Percentiles rank a stretch among this genome's conserved stretches.
Conservation (phyloP, 2,888 invertebrate genomes). For the Catocala nupta region DNA sequence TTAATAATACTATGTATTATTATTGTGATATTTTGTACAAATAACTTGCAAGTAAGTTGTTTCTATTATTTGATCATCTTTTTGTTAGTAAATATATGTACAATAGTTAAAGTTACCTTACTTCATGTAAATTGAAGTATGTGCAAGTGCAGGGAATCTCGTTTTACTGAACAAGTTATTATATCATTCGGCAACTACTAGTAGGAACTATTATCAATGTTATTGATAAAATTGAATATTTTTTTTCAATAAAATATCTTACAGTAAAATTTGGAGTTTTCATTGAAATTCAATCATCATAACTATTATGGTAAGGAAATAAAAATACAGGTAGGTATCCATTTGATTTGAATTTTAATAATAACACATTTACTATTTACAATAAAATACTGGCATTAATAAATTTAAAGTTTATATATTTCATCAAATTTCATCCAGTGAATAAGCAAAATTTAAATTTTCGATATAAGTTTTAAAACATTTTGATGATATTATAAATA, state of each 20-base stretch:
- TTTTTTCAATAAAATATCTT: slow-evolving; percentile 83
- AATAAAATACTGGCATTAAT: slow-evolving; percentile 86
- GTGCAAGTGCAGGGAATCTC: slow-evolving; percentile 80
- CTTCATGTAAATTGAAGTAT: slow-evolving; percentile 66
- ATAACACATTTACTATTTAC: slow-evolving; percentile 84
- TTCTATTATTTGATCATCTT: slow-evolving; percentile 53
- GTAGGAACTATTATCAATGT: slow-evolving; percentile 75
- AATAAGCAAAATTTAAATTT: slow-evolving; percentile 45
- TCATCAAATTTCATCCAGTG: slow-evolving; percentile 56
- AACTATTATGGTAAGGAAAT: slow-evolving; percentile 42
- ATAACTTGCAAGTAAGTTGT: slow-evolving; percentile 76
- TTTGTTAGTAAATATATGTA: slow-evolving; percentile 39
- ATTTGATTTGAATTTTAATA: slow-evolving; percentile 80
- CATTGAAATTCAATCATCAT: slow-evolving; percentile 26
- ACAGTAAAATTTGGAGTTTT: slow-evolving; percentile 52
- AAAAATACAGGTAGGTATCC: slow-evolving; percentile 58
- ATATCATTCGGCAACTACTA: slow-evolving; percentile 68
- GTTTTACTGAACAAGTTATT: slow-evolving; percentile 74
- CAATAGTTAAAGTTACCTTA: slow-evolving; percentile 58
- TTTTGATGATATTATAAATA: slow-evolving; percentile 43
- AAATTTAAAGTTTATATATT: slow-evolving; percentile 68
- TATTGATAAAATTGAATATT: slow-evolving; percentile 76
- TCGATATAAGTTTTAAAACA: slow-evolving; percentile 42
- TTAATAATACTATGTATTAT: slow-evolving; percentile 68
- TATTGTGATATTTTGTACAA: slow-evolving; percentile 86